phyloP scores from a whole-genome alignment of 2,888 invertebrate species.

The Melinaea menophilus region DNA sequence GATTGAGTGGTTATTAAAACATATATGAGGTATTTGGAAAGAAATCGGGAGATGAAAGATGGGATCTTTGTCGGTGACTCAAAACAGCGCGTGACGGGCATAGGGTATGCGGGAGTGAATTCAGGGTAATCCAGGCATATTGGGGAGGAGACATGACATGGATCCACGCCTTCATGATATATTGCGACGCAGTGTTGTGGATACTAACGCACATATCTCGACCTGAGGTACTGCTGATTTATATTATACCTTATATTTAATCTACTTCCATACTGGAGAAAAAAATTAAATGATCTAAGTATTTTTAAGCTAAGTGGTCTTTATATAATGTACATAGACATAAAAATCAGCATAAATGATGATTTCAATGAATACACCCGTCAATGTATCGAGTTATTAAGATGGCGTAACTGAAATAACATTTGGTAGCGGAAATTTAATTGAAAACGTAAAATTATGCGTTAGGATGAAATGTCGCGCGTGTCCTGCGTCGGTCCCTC shows the following conservation, averaged over 20 bases:
- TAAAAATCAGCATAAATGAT: too few relatives aligned
- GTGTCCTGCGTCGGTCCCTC: slow-evolving; percentile 33
- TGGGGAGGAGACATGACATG: slow-evolving; percentile 42
- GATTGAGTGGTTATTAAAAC: slow-evolving; percentile 51
- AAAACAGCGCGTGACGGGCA: slow-evolving; percentile 59
- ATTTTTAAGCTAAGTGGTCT: too few relatives aligned
- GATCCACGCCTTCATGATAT: slow-evolving; percentile 33
- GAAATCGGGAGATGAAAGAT: slow-evolving; percentile 58
- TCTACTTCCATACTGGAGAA: not conserved
- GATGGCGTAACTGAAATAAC: slow-evolving; percentile 22
- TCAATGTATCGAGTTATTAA: slow-evolving; percentile 4
- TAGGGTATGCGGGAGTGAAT: slow-evolving; percentile 43
- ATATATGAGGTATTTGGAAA: slow-evolving; percentile 51
- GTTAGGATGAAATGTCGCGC: slow-evolving; percentile 39
- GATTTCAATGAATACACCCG: not conserved
- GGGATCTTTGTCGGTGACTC: slow-evolving; percentile 51
- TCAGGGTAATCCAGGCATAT: slow-evolving; percentile 46
- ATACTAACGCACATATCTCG: slow-evolving; percentile 17
- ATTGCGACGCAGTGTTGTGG: slow-evolving; percentile 26
- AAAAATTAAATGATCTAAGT: not conserved
- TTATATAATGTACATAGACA: not conserved
- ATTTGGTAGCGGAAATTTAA: slow-evolving; percentile 38
- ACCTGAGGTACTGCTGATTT: slow-evolving; percentile 8
- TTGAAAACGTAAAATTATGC: slow-evolving; percentile 47
- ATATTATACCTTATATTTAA: not conserved